Evolutionary conservation across 2,797 vertebrate species (phyloP).

Genomic region (Typhlichthys subterraneus): DNA sequence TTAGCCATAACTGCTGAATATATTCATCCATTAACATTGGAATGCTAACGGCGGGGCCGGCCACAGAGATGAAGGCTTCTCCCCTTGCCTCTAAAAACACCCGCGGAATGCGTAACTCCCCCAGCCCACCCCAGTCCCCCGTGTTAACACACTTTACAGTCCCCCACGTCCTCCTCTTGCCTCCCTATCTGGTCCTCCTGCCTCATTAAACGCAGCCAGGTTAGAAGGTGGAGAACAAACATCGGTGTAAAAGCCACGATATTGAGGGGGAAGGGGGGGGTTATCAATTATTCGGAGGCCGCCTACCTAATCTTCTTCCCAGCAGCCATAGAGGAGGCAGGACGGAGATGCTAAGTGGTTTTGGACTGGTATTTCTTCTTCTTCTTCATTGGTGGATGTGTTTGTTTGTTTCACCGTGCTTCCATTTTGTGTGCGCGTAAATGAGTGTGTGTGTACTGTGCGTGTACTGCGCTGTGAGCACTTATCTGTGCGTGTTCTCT

Average conservation of each 20-base stretch:
- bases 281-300: conserved; percentile 48
- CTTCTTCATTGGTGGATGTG: conserved; percentile 22
- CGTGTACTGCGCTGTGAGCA: too few species aligned
- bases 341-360: background rate
- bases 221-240: conserved; percentile 54
- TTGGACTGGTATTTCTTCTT: conserved; percentile 18
- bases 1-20: conserved; percentile 11
- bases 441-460: background rate
- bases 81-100: background rate
- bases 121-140: background rate
- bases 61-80: conserved; percentile 30
- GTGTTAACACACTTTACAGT: background rate
- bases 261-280: conserved; percentile 28
- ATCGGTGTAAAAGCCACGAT: conserved; percentile 34
- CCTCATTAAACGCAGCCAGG: conserved; percentile 46
- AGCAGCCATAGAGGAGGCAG: conserved; percentile 16
- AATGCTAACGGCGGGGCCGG: conserved; percentile 16
- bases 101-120: background rate
- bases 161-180: background rate
- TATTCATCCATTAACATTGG: conserved; percentile 35
- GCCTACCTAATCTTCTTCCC: conserved; percentile 45
- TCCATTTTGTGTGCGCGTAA: background rate
- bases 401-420: background rate
- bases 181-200: conserved; percentile 13
- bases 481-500: too few species aligned